A percentile compares a stretch with the other conserved stretches of the same genome.
phyloP scores from a whole-genome alignment of 1,140 invertebrate species.

The Drosophila murphyi region DNA sequence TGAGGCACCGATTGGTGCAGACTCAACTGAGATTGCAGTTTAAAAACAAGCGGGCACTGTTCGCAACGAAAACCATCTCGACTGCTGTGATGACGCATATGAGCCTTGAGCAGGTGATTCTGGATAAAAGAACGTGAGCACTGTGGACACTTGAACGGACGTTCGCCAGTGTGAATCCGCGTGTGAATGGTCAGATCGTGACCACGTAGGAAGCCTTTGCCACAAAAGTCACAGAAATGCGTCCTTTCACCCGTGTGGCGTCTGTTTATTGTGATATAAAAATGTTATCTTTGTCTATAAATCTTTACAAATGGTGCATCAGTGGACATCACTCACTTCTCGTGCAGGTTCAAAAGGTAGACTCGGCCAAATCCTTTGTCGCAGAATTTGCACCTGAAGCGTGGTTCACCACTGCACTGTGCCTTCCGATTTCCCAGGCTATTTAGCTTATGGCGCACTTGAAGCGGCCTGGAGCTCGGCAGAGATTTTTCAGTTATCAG shows the following conservation, averaged over 20 bases:
- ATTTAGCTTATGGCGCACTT: background rate
- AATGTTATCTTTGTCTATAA: background rate
- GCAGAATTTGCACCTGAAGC: slow-evolving; percentile 24
- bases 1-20: background rate
- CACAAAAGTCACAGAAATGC: slow-evolving; percentile 27
- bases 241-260: slow-evolving; percentile 34
- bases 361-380: slow-evolving; percentile 18
- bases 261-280: slow-evolving; percentile 7
- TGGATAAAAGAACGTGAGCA: slow-evolving; percentile 28
- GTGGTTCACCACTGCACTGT: background rate
- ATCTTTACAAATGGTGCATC: background rate
- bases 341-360: slow-evolving; percentile 19
- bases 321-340: slow-evolving; percentile 21
- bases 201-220: slow-evolving; percentile 30
- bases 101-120: slow-evolving; percentile 29
- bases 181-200: slow-evolving; percentile 43
- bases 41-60: slow-evolving; percentile 3
- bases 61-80: slow-evolving; percentile 11
- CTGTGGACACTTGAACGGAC: slow-evolving; percentile 33
- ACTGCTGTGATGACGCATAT: slow-evolving; percentile 4
- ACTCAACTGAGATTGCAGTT: slow-evolving; percentile 15
- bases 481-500: background rate
- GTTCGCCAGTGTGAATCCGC: slow-evolving; percentile 36
- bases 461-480: background rate
- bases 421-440: background rate